A percentile compares a stretch with the other conserved stretches of the same genome.
Conservation (phyloP, 53 echinoderm and acorn worm species). For the Astropecten irregularis region DNA sequence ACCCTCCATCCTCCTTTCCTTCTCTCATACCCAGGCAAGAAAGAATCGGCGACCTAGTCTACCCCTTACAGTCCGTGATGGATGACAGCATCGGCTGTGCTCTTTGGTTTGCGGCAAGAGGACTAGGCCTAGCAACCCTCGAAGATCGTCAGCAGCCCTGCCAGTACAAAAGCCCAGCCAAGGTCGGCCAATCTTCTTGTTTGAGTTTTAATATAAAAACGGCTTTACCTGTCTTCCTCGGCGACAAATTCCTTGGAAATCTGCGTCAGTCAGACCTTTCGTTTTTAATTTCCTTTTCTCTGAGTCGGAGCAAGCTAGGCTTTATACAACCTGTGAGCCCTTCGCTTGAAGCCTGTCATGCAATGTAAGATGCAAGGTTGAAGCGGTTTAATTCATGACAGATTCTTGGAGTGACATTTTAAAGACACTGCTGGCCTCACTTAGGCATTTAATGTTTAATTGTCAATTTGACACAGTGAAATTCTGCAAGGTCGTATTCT, state of each 20-base stretch:
- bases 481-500: too few species aligned
- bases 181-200: not conserved
- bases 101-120: slow-evolving; percentile 99
- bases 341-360: too few species aligned
- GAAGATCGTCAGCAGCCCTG: not conserved
- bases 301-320: too few species aligned
- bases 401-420: too few species aligned
- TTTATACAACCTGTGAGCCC: too few species aligned
- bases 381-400: too few species aligned
- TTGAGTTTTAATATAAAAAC: not conserved
- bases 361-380: too few species aligned
- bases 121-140: slow-evolving; percentile 47
- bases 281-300: not conserved
- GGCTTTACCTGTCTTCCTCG: not conserved
- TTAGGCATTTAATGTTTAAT: too few species aligned
- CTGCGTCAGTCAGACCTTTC: not conserved
- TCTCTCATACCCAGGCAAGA: slow-evolving; percentile 17
- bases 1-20: not conserved
- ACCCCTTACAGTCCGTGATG: slow-evolving; percentile 81
- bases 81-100: slow-evolving; percentile 99
- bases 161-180: slow-evolving; percentile 14
- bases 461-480: too few species aligned
- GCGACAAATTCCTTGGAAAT: too few species aligned
- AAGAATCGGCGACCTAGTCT: slow-evolving; percentile 78
- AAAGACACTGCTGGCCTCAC: too few species aligned